Conservation (phyloP, 2,113 vertebrate genomes). For the Cryptoleucopteryx plumbea region DNA sequence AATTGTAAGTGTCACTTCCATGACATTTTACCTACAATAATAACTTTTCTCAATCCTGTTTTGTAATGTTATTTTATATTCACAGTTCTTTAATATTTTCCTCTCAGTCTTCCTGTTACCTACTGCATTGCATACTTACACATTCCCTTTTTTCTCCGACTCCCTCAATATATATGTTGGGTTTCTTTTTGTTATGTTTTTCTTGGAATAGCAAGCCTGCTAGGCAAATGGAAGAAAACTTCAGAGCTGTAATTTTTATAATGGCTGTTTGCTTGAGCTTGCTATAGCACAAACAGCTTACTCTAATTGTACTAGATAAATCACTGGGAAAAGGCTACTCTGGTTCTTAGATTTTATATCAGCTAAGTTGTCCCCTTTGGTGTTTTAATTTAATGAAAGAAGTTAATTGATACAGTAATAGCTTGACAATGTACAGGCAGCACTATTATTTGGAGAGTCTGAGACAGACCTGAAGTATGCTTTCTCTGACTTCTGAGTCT, state of each 20-base stretch:
- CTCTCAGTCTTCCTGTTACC: neutral
- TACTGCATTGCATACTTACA: neutral
- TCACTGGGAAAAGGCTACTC: neutral
- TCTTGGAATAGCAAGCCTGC: neutral
- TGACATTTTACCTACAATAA: neutral
- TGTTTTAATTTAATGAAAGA: conserved; percentile 42
- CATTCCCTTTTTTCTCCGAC: neutral
- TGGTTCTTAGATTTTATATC: neutral
- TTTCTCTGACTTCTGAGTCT: neutral
- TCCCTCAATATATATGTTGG: neutral
- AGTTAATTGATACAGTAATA: conserved; percentile 43
- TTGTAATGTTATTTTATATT: neutral
- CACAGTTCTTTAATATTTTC: neutral
- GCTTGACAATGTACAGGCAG: neutral
- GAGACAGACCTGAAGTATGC: neutral
- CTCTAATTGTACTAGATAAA: neutral
- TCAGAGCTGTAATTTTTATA: neutral
- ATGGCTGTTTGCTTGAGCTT: neutral
- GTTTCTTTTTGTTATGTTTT: neutral
- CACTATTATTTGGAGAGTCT: neutral
- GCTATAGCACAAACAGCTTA: neutral
- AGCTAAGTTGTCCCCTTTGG: conserved; percentile 4
- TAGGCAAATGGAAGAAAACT: neutral
- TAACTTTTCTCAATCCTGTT: neutral
- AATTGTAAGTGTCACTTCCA: neutral